Evolutionary conservation across 2,797 vertebrate species (phyloP).

Genomic region (Enteromius treurensis): DNA sequence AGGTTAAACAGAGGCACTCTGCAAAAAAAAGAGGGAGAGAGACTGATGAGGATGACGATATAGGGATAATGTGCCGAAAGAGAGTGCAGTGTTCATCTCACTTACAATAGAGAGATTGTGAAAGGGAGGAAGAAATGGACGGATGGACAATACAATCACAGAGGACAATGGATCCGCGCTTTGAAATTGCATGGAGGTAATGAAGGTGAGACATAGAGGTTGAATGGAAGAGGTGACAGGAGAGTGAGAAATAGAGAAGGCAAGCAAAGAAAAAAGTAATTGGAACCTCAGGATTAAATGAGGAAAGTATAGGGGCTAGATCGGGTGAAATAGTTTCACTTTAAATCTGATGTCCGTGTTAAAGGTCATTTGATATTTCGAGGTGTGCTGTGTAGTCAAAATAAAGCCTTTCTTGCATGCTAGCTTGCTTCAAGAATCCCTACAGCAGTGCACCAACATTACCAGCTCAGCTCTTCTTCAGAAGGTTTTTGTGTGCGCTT

Average conservation of each 20-base stretch:
- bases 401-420: not conserved
- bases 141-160: conserved; percentile 41
- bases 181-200: conserved; percentile 43
- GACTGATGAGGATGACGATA: conserved; percentile 43
- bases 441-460: conserved; percentile 23
- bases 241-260: conserved; percentile 24
- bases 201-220: conserved; percentile 42
- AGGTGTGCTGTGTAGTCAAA: not conserved
- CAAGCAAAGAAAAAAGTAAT: conserved; percentile 34
- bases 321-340: conserved; percentile 26
- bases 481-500: conserved; percentile 6
- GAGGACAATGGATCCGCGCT: conserved; percentile 34
- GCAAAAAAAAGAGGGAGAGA: conserved; percentile 29
- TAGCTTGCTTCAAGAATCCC: conserved; percentile 25
- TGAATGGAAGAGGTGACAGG: conserved; percentile 20
- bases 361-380: conserved; percentile 12
- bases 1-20: conserved; percentile 48
- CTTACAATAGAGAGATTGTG: conserved; percentile 37
- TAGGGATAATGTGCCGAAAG: conserved; percentile 46
- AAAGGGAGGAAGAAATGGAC: conserved; percentile 27
- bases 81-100: conserved; percentile 48
- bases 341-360: conserved; percentile 42
- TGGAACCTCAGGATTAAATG: conserved; percentile 30
- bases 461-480: conserved; percentile 10
- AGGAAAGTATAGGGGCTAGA: conserved; percentile 8